phyloP scores from a whole-genome alignment of 2,113 vertebrate genomes.

The Tonatia bakeri region DNA sequence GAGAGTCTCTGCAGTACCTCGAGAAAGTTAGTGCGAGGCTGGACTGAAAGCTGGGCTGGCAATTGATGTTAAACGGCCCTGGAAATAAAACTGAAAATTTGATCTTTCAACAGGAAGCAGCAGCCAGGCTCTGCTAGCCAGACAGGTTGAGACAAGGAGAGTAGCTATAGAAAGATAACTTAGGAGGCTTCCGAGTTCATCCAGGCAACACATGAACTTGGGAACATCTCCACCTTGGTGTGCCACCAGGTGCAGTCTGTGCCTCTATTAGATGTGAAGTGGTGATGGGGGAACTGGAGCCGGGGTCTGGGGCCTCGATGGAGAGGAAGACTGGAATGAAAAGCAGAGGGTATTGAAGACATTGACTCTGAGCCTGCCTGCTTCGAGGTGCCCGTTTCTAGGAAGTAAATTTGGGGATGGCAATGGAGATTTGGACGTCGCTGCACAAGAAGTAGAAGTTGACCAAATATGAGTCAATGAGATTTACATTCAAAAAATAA shows the following conservation, averaged over 20 bases:
- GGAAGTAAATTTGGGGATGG: not conserved
- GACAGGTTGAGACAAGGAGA: not conserved
- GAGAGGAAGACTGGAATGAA: not conserved
- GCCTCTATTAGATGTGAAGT: not conserved
- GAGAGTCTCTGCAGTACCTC: not conserved
- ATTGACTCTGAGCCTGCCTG: not conserved
- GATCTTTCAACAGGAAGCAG: not conserved
- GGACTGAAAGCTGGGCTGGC: not conserved
- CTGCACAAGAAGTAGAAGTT: not conserved
- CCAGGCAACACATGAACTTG: not conserved
- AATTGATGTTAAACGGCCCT: not conserved
- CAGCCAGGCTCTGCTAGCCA: not conserved
- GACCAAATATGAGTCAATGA: not conserved
- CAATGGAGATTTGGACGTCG: not conserved
- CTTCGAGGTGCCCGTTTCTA: not conserved
- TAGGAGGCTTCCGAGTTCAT: not conserved
- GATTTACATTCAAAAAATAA: not conserved
- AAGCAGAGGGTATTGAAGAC: rapidly evolving
- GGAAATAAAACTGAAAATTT: not conserved
- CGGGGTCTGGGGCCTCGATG: not conserved
- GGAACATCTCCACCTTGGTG: not conserved
- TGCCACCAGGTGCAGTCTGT: not conserved
- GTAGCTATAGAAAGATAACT: not conserved
- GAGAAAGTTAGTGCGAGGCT: not conserved
- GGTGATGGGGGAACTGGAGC: rapidly evolving